Conservation (phyloP, 1,140 invertebrate species). For the Ridgeia piscesae region DNA sequence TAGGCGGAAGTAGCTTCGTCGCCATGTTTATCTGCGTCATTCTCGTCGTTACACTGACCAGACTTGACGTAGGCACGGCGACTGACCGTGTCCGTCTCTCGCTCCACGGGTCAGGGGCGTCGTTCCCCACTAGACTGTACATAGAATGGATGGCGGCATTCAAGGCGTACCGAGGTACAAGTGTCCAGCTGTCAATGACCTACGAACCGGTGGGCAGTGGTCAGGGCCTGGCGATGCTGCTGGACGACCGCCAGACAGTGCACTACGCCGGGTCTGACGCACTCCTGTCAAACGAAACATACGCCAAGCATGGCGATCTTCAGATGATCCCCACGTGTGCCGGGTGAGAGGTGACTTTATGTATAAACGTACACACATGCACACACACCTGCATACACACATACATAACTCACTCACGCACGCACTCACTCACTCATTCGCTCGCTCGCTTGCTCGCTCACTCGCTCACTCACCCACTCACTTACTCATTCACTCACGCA, state of each 20-base stretch:
- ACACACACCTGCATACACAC: no score
- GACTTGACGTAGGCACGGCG: not conserved
- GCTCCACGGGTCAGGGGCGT: not conserved
- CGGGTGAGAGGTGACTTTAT: not conserved
- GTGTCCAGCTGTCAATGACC: not conserved
- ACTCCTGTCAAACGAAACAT: conserved; percentile 6
- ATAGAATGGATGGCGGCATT: conserved; percentile 19
- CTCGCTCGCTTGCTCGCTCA: no score
- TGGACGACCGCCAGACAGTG: not conserved
- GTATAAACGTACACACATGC: no score
- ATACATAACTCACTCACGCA: no score
- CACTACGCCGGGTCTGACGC: conserved; percentile 6
- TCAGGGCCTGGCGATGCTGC: not conserved
- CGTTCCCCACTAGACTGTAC: not conserved
- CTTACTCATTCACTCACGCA: no score
- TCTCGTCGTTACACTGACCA: not conserved
- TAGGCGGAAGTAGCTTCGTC: not conserved
- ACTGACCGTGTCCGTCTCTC: not conserved
- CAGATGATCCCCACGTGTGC: conserved; percentile 24
- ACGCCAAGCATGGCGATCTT: conserved; percentile 12
- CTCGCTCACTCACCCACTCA: no score
- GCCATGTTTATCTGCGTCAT: not conserved
- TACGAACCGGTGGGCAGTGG: conserved; percentile 17
- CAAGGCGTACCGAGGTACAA: conserved; percentile 5
- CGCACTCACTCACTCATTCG: no score